Evolutionary conservation across 2,113 vertebrate species (phyloP).

Genomic region (Salvelinus namaycush): DNA sequence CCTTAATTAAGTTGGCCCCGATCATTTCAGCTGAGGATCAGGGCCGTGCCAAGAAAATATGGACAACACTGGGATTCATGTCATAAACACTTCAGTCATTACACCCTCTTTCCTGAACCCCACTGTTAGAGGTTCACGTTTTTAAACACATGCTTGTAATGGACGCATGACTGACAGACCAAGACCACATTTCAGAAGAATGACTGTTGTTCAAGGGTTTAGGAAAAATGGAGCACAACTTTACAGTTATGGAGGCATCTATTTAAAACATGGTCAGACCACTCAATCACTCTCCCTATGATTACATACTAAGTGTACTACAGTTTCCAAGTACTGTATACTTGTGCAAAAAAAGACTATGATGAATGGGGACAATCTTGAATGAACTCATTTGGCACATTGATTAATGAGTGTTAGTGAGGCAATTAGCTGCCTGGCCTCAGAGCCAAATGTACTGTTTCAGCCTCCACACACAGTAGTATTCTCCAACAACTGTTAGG

Average conservation of each 20-base stretch:
- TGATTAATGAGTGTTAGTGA: constrained; percentile 70
- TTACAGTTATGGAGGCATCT: constrained; percentile 34
- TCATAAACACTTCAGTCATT: constrained; percentile 53
- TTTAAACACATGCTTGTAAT: constrained; percentile 46
- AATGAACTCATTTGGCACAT: constrained; percentile 66
- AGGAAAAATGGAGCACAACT: constrained; percentile 25
- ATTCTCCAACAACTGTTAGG: constrained; percentile 55
- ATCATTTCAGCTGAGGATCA: constrained; percentile 61
- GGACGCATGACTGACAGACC: constrained; percentile 37
- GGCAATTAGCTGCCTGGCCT: constrained; percentile 59
- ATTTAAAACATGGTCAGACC: constrained; percentile 45
- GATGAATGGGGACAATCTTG: constrained; percentile 65
- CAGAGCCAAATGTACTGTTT: constrained; percentile 57
- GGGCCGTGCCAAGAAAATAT: constrained; percentile 43
- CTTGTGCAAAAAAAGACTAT: constrained; percentile 57
- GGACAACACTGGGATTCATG: constrained; percentile 42
- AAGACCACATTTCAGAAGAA: neutral
- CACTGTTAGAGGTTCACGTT: constrained; percentile 30
- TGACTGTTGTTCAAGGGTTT: neutral
- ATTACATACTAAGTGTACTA: constrained; percentile 60
- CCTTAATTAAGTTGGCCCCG: constrained; percentile 64
- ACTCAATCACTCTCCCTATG: constrained; percentile 31
- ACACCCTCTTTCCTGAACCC: constrained; percentile 26
- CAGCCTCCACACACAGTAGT: constrained; percentile 46
- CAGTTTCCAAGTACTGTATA: constrained; percentile 43